Conservation (phyloP, 2,888 invertebrate genomes). For the Elegia similella region DNA sequence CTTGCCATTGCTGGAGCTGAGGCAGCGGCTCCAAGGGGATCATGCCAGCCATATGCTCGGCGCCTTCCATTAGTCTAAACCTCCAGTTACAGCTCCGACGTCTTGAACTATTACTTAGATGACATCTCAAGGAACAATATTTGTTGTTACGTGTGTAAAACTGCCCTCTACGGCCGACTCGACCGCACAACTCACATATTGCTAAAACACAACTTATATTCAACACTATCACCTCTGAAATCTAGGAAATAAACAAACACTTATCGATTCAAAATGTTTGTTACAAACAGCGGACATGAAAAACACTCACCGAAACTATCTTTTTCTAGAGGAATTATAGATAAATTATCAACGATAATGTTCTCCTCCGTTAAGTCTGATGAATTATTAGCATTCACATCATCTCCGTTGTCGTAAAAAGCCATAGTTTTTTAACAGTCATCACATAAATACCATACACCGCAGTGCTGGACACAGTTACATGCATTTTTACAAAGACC, state of each 20-base stretch:
- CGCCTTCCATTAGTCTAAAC: conserved; percentile 72
- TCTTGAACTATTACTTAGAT: conserved; percentile 49
- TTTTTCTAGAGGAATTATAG: conserved; percentile 92
- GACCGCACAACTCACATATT: conserved; percentile 73
- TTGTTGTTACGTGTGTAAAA: conserved; percentile 67
- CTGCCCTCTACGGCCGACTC: conserved; percentile 62
- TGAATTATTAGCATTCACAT: conserved; percentile 43
- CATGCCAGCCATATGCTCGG: conserved; percentile 73
- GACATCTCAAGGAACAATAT: conserved; percentile 67
- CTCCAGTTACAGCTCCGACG: conserved; percentile 61
- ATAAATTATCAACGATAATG: conserved; percentile 83
- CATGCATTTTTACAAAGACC: conserved; percentile 1
- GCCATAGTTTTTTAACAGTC: conserved; percentile 61
- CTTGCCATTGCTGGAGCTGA: conserved; percentile 73
- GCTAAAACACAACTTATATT: conserved; percentile 43
- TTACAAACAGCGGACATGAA: not conserved
- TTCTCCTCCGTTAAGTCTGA: conserved; percentile 49
- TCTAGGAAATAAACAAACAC: not conserved
- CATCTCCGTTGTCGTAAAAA: conserved; percentile 54
- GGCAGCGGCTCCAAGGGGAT: conserved; percentile 76
- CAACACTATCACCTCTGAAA: conserved; percentile 7
- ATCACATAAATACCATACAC: conserved; percentile 42
- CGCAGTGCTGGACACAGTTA: conserved; percentile 50
- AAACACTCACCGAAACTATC: conserved; percentile 91
- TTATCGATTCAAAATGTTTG: not conserved